A percentile compares a stretch with the other conserved stretches of the same genome.
phyloP scores from a whole-genome alignment of 1,140 invertebrate species.

The Venturia canescens region DNA sequence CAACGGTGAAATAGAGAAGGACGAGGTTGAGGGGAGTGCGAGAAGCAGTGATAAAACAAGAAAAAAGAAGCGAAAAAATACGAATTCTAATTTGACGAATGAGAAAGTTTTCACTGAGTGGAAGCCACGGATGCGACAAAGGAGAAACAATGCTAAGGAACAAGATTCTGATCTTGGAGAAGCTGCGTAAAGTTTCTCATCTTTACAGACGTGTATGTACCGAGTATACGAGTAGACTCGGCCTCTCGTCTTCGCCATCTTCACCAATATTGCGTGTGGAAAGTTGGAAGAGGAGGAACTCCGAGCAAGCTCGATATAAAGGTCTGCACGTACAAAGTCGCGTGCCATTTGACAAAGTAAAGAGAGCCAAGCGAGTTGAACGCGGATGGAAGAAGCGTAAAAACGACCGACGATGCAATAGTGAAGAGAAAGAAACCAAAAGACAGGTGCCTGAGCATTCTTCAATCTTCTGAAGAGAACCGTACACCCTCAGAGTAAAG shows the following conservation, averaged over 20 bases:
- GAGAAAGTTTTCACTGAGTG: conserved; percentile 65
- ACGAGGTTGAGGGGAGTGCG: conserved; percentile 23
- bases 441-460: conserved; percentile 1
- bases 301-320: conserved; percentile 44
- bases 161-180: background rate
- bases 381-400: background rate
- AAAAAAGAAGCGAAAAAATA: conserved; percentile 46
- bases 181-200: conserved; percentile 4
- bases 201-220: conserved; percentile 14
- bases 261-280: conserved; percentile 34
- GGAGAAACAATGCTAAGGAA: conserved; percentile 40
- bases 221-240: conserved; percentile 54
- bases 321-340: conserved; percentile 29
- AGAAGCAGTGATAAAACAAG: conserved; percentile 60
- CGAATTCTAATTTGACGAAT: conserved; percentile 72
- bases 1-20: conserved; percentile 46
- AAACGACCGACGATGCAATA: background rate
- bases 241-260: conserved; percentile 29
- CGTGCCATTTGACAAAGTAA: conserved; percentile 36
- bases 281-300: conserved; percentile 37
- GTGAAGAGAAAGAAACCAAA: background rate
- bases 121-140: conserved; percentile 54
- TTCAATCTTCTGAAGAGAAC: conserved; percentile 13
- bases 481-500: background rate
- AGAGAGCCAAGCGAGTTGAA: conserved; percentile 1